Conservation (phyloP, 2,113 vertebrate genomes). For the Gadus chalcogrammus region DNA sequence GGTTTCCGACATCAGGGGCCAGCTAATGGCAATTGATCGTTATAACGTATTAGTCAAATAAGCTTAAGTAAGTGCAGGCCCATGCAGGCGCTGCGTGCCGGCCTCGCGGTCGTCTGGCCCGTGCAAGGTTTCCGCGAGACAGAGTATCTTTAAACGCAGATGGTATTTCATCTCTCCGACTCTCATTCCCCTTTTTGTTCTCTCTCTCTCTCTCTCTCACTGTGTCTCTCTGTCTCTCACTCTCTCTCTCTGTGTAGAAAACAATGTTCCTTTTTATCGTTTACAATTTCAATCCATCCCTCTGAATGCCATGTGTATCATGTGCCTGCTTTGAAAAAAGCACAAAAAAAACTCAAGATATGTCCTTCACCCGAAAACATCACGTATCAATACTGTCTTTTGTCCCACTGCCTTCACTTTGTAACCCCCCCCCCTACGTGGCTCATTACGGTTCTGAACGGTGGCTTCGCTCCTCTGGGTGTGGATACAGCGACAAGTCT, state of each 20-base stretch:
- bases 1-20: slow-evolving; percentile 27
- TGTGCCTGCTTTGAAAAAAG: slow-evolving; percentile 22
- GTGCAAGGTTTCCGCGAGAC: slow-evolving; percentile 38
- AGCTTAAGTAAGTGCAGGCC: slow-evolving; percentile 29
- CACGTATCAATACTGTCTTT: slow-evolving; percentile 6
- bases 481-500: too few species aligned
- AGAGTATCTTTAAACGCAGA: slow-evolving; percentile 50
- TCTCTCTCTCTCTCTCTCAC: slow-evolving; percentile 8
- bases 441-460: too few species aligned
- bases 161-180: slow-evolving; percentile 55
- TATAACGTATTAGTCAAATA: slow-evolving; percentile 40
- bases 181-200: slow-evolving; percentile 30
- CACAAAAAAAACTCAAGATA: slow-evolving; percentile 18
- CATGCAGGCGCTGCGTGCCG: slow-evolving; percentile 19
- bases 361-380: slow-evolving; percentile 27
- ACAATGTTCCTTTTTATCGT: slow-evolving; percentile 25
- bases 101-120: slow-evolving; percentile 48
- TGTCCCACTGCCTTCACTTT: too few species aligned
- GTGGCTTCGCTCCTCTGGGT: too few species aligned
- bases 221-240: slow-evolving; percentile 29
- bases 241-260: slow-evolving; percentile 22
- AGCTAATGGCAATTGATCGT: slow-evolving; percentile 47
- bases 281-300: slow-evolving; percentile 35
- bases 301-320: slow-evolving; percentile 19
- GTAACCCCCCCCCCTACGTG: too few species aligned